Percentiles rank a stretch among this genome's conserved stretches.
Conservation (phyloP, 2,113 vertebrate species). For the Orcinus orca region DNA sequence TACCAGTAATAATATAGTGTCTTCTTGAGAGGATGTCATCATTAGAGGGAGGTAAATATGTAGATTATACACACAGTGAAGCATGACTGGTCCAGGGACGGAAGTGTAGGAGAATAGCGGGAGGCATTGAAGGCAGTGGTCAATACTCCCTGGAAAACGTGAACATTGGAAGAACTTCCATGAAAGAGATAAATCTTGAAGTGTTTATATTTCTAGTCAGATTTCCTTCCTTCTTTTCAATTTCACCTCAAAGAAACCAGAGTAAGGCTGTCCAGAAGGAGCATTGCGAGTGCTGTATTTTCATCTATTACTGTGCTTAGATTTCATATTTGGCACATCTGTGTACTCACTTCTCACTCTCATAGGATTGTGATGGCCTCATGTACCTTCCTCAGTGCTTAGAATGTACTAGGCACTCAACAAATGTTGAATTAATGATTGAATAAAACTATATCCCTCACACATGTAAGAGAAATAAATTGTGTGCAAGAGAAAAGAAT, state of each 20-base stretch:
- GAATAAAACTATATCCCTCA: background rate
- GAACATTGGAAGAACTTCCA: background rate
- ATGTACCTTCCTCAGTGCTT: background rate
- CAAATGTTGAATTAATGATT: background rate
- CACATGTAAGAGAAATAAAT: background rate
- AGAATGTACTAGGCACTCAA: background rate
- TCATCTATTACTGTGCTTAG: background rate
- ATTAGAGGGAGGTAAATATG: background rate
- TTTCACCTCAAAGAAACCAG: background rate
- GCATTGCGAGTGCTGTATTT: background rate
- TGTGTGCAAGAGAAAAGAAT: background rate
- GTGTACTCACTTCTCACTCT: background rate
- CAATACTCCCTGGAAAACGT: background rate
- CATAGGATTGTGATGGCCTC: background rate
- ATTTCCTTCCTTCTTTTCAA: background rate
- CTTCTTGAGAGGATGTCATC: background rate
- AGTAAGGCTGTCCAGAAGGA: background rate
- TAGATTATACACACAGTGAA: background rate
- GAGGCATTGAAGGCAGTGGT: no score
- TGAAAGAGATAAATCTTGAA: background rate
- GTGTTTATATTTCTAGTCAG: background rate
- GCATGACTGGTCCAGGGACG: no score
- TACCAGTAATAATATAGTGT: background rate
- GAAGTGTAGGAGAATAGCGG: no score
- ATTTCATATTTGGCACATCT: background rate